Base-by-base conservation (phyloP, 1,140 invertebrate genomes). In the Tetranychus cinnabarinus region DNA sequence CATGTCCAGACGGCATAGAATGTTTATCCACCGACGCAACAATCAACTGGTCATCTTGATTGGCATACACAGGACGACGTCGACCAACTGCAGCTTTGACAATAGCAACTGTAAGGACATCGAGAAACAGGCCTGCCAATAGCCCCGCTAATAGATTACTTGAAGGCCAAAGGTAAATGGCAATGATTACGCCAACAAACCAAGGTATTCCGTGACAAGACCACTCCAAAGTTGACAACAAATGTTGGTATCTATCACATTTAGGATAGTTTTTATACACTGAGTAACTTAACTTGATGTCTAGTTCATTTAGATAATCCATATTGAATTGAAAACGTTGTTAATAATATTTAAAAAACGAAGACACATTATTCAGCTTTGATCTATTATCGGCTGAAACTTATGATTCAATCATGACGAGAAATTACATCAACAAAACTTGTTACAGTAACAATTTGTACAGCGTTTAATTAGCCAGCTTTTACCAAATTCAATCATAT, bases 1-100 rank as follows among this genome's bases (percentile, higher is more conserved):
- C 79, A 74, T 98, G 93, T 1, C 93, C 93, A 1, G 91, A 96
- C 36, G 92, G 93, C 72, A 97, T 97, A 45, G 89, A 90, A 70
- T 83, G 96, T 67, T 90, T 84, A 72, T 97, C 92, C 1, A 88
- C 76, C 1, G 36, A 56, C 12, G 42, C 37, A 33, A 58, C 31
- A 33, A 46, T 58, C 34, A 79, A 77, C 73, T 79, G 77, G 64
- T 86, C 82, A 66, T 74, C 73, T 63, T 71, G 70, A 47, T 71
- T 68, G 69, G 85, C 83, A 31, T 77, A 73, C 1, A 75, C 64
- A 15, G 90, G 91, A 52, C 92, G 73, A 68, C 81, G 74, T 67
- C 92, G 73, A 64, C 86, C 75, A 15, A 83, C 78, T 52, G 80
- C 70, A 6, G 89, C 81, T 75, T 97, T 97, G 2, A 85, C 63